Conservation (phyloP, 2,113 vertebrate species). For the human region DNA sequence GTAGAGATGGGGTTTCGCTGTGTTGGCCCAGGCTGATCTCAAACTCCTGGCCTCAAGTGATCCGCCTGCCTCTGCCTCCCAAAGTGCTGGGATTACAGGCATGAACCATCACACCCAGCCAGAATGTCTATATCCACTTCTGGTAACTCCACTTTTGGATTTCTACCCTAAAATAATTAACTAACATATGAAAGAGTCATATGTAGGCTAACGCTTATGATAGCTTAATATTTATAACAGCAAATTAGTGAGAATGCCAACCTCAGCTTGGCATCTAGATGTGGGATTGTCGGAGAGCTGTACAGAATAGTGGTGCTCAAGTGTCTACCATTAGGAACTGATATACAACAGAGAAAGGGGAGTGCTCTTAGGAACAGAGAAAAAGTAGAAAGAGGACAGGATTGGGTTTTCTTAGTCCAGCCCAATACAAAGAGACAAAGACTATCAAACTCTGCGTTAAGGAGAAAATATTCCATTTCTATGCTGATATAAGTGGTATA, state of each 20-base stretch:
- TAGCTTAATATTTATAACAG: not conserved
- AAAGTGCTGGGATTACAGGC: no score
- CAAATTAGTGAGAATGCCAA: not conserved
- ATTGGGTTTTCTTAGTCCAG: not conserved
- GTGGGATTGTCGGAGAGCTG: not conserved
- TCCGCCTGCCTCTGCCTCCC: no score
- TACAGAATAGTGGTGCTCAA: no score
- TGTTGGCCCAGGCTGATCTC: no score
- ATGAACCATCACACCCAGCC: no score
- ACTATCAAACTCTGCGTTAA: not conserved
- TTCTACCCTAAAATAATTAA: not conserved
- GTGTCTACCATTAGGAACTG: rapidly evolving
- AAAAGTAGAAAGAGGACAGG: not conserved
- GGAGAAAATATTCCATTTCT: not conserved
- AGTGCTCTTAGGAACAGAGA: not conserved
- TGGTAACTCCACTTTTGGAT: not conserved
- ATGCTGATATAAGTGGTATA: not conserved
- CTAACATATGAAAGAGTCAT: not conserved
- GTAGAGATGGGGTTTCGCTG: no score
- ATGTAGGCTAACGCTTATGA: not conserved
- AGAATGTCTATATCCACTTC: not conserved
- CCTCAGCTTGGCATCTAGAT: not conserved
- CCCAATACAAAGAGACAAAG: not conserved
- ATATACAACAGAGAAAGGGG: no score
- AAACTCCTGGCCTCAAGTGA: no score